Evolutionary conservation across 2,797 vertebrate genomes (phyloP), one percentile per base, ranked within the genome.

Genomic region (Champsocephalus gunnari): DNA sequence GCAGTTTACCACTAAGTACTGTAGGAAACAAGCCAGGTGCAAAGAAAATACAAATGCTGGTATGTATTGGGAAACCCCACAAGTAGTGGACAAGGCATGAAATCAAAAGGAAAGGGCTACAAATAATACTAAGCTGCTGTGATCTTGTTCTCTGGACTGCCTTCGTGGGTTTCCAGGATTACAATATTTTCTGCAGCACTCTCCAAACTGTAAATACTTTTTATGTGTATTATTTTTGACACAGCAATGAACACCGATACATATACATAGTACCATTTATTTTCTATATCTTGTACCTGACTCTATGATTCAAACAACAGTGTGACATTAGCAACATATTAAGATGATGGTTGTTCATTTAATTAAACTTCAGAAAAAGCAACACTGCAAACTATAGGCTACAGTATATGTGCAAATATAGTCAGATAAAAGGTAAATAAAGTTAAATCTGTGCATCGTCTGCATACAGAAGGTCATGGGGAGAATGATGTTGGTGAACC

Each of bases 21-120:
- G 34, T 17, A 77, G 82, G 51, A 83, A 86, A 72, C 64, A 77
- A 67, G 58, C 66, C 77, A 81, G 65, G 77, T 71, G 62, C 63
- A 73, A 77, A 77, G 70, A 44, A 74, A 82, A 76, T 69, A 75
- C 24, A 66, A 28, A 78, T 71, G 73, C 57, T 66, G 62, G 66
- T 75, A 34, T 67, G 73, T 63, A 78, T 67, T 65, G 59, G 69
- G 51, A 43, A 65, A 51, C 34, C 49, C 63, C 34, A 55, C 12
- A 16, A 70, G 74, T 49, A 60, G 60, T 16, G 82, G 83, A 87
- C 85, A 86, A 66, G 75, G 75, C 68, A 73, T 83, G 71, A 83
- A 80, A 89, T 87, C 80, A 63, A 58, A 85, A 44, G 14, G 68
- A 87, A 80, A 76, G 71, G 66, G 64, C 73, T 72, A 79, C 78